Evolutionary conservation across 1,140 invertebrate genomes (phyloP).

Genomic region (Leptopilina clavipes): DNA sequence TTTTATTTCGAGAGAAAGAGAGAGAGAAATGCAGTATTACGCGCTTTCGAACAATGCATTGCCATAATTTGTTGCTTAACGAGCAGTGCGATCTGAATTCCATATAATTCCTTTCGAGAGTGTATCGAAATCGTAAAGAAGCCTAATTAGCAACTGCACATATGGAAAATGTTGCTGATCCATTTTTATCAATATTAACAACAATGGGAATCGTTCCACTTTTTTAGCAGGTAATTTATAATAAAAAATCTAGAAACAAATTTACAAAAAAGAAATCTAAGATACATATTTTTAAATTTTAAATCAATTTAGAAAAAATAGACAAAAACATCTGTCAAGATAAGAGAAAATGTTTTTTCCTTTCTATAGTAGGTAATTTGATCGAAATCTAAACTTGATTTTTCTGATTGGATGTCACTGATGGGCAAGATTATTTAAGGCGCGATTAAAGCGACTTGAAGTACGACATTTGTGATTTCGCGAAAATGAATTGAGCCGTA

Average conservation of each 20-base stretch:
- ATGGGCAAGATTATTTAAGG: conserved; percentile 49
- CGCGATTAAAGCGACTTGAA: conserved; percentile 47
- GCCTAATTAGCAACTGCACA: conserved; percentile 34
- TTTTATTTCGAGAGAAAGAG: background rate
- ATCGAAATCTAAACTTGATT: no score
- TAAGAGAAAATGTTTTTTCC: no score
- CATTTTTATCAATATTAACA: no score
- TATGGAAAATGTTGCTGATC: no score
- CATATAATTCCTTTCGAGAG: conserved; percentile 1
- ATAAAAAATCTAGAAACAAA: no score
- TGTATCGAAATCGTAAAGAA: conserved; percentile 41
- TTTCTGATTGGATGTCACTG: conserved; percentile 43
- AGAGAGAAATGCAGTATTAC: background rate
- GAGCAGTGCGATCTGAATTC: conserved; percentile 38
- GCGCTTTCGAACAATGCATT: conserved; percentile 39
- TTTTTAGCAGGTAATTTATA: no score
- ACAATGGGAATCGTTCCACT: no score
- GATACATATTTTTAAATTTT: no score
- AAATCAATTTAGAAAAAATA: no score
- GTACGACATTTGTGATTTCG: conserved; percentile 41
- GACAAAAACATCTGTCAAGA: no score
- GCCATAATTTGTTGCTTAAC: conserved; percentile 41
- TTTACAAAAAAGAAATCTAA: no score
- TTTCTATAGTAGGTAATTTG: no score
- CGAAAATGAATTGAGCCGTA: conserved; percentile 52